A percentile compares a stretch with the other conserved stretches of the same genome.
phyloP scores from a whole-genome alignment of 1,140 invertebrate species.

The Plectrocnemia conspersa region DNA sequence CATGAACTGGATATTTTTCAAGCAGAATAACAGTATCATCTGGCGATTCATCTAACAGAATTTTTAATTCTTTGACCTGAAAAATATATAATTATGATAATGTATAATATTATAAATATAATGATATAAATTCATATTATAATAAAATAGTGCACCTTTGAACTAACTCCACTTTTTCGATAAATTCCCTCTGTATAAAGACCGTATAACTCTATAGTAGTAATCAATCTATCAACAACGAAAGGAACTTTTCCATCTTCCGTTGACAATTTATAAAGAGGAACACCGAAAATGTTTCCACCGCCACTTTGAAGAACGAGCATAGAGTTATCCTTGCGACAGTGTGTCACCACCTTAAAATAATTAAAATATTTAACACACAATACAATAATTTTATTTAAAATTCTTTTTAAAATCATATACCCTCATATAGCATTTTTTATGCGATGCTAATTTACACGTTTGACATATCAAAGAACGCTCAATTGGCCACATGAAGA shows the following conservation, averaged over 20 bases:
- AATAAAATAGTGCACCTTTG: slow-evolving; percentile 50
- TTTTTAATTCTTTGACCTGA: slow-evolving; percentile 66
- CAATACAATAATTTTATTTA: not conserved
- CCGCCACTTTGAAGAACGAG: slow-evolving; percentile 51
- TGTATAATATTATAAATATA: not conserved
- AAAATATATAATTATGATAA: not conserved
- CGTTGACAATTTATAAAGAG: slow-evolving; percentile 66
- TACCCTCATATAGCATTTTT: slow-evolving; percentile 81
- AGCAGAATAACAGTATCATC: slow-evolving; percentile 60
- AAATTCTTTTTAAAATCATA: slow-evolving; percentile 12
- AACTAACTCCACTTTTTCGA: slow-evolving; percentile 83
- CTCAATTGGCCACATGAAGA: slow-evolving; percentile 94
- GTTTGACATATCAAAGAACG: slow-evolving; percentile 75
- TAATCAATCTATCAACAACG: slow-evolving; percentile 82
- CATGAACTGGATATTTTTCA: slow-evolving; percentile 78
- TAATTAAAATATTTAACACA: slow-evolving; percentile 8
- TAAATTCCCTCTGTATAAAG: slow-evolving; percentile 92
- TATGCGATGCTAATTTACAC: slow-evolving; percentile 91
- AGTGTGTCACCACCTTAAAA: slow-evolving; percentile 51
- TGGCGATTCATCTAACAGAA: slow-evolving; percentile 68
- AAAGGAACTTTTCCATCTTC: slow-evolving; percentile 76
- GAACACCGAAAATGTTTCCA: slow-evolving; percentile 70
- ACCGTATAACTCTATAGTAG: slow-evolving; percentile 85
- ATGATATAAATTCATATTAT: not conserved
- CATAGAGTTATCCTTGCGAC: slow-evolving; percentile 55